These are phyloP conservation scores for Tricholauxania praeusta DNA, from an alignment of 2,888 invertebrate species.

Conservation along the genomic window DNA sequence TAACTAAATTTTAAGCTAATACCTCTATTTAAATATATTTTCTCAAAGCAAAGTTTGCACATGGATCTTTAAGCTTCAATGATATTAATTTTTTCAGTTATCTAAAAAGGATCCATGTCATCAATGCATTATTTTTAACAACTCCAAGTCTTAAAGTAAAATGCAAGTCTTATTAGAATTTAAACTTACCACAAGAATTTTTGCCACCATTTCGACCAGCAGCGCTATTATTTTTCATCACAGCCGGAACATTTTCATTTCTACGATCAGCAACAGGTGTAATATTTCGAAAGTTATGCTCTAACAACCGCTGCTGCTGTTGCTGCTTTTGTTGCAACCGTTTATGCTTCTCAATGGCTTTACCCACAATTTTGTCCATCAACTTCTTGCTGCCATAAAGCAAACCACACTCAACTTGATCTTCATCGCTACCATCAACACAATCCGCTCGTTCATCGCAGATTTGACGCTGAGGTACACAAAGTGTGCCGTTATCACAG, in stretches of 20 bases:
- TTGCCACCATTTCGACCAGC: conserved; percentile 8
- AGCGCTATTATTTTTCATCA: conserved; percentile 1
- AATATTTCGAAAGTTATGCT: background rate
- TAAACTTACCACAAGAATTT: background rate
- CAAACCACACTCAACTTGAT: conserved; percentile 67
- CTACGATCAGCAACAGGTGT: background rate
- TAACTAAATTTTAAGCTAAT: too few relatives aligned
- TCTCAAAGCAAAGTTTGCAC: too few relatives aligned
- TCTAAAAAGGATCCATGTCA: too few relatives aligned
- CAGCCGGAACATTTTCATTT: too few relatives aligned
- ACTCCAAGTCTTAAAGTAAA: too few relatives aligned
- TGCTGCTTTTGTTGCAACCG: conserved; percentile 36
- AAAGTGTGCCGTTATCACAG: conserved; percentile 70
- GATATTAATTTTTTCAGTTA: too few relatives aligned
- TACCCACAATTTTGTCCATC: conserved; percentile 62
- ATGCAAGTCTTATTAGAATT: too few relatives aligned
- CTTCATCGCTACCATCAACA: conserved; percentile 68
- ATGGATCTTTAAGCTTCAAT: too few relatives aligned
- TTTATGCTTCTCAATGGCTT: conserved; percentile 59
- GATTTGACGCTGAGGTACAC: conserved; percentile 71
- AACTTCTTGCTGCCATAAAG: conserved; percentile 65
- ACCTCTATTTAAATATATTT: too few relatives aligned
- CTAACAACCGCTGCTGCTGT: conserved; percentile 30
- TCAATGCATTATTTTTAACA: too few relatives aligned
- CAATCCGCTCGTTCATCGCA: conserved; percentile 71